Evolutionary conservation across 2,113 vertebrate genomes (phyloP).

Genomic region (Ptyas mucosa): DNA sequence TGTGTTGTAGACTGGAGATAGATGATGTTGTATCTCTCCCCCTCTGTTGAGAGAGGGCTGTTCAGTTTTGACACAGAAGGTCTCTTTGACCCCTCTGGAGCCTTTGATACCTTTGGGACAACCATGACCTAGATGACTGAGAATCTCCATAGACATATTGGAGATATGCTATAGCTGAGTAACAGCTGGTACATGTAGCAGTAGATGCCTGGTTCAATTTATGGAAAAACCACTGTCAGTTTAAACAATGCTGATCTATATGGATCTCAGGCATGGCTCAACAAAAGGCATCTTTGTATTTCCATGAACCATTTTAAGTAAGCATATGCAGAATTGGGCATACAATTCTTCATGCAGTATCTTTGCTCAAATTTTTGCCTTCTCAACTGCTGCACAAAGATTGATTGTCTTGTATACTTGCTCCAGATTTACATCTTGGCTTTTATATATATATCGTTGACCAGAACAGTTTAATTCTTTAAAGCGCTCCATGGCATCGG

Average conservation of each 20-base stretch:
- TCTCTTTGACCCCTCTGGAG: too few relatives aligned
- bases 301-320: not conserved
- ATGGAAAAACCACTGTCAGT: not conserved
- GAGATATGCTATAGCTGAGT: not conserved
- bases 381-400: not conserved
- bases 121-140: too few relatives aligned
- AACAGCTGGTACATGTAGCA: not conserved
- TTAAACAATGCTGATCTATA: not conserved
- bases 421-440: slow-evolving; percentile 15
- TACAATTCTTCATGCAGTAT: not conserved
- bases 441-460: slow-evolving; percentile 19
- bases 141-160: not conserved
- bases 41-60: too few relatives aligned
- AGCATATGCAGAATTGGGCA: not conserved
- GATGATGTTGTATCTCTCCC: too few relatives aligned
- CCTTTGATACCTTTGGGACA: too few relatives aligned
- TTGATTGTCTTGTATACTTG: not conserved
- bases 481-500: too few relatives aligned
- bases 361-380: not conserved
- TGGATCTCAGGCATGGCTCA: not conserved
- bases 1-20: too few relatives aligned
- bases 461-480: slow-evolving; percentile 27
- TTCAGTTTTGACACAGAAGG: too few relatives aligned
- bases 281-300: not conserved
- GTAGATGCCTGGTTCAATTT: not conserved